Conservation (phyloP, 2,113 vertebrate species). For the Melanocharis versteri region DNA sequence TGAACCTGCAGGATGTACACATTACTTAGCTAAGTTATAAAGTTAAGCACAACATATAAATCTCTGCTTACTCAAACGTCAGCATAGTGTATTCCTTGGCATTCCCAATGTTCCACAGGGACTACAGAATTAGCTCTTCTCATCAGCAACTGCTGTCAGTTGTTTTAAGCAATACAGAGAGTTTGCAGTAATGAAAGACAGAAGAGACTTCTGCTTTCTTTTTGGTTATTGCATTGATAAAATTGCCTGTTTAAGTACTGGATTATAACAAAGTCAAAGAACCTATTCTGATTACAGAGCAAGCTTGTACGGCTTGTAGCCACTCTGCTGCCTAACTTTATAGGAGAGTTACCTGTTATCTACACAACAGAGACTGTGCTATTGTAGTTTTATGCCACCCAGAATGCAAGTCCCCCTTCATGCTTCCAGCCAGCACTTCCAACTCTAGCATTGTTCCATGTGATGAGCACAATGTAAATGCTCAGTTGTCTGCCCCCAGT, state of each 20-base stretch:
- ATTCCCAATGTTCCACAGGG: not conserved
- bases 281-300: not conserved
- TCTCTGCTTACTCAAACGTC: not conserved
- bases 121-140: not conserved
- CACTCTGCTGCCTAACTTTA: not conserved
- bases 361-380: not conserved
- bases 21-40: not conserved
- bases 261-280: not conserved
- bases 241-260: not conserved
- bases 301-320: not conserved
- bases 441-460: not conserved
- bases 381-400: not conserved
- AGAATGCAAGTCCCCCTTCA: not conserved
- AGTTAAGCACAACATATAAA: not conserved
- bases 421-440: not conserved
- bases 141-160: not conserved
- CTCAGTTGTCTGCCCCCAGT: not conserved
- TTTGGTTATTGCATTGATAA: not conserved
- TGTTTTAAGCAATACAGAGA: not conserved
- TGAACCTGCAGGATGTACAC: not conserved
- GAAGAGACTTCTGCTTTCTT: not conserved
- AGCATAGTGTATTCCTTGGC: not conserved
- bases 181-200: not conserved
- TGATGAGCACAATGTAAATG: not conserved
- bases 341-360: not conserved